phyloP scores from a whole-genome alignment of 2,888 invertebrate genomes.

The Trichacis sp. region DNA sequence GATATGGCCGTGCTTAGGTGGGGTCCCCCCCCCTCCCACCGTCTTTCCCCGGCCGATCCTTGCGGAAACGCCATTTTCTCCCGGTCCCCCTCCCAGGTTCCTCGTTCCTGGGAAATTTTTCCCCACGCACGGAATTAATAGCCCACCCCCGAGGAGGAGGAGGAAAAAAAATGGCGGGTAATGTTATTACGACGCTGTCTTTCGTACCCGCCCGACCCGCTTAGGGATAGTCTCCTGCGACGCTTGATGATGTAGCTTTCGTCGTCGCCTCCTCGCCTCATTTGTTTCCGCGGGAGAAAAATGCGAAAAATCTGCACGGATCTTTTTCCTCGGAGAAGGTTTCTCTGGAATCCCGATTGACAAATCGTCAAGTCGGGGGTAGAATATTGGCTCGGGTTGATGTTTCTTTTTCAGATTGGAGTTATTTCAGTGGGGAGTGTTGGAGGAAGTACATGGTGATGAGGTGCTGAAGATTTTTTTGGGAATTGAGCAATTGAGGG shows the following conservation, averaged over 20 bases:
- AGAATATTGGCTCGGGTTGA: conserved; percentile 22
- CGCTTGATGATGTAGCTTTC: conserved; percentile 4
- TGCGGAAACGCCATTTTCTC: conserved; percentile 27
- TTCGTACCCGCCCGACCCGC: conserved; percentile 55
- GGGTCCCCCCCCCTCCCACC: conserved; percentile 49
- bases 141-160: conserved; percentile 55
- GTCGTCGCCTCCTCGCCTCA: conserved; percentile 21
- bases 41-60: conserved; percentile 22
- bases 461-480: too few relatives aligned
- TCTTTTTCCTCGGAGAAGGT: not conserved
- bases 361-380: not conserved
- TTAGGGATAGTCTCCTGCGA: conserved; percentile 26
- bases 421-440: too few relatives aligned
- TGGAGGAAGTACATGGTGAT: too few relatives aligned
- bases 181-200: conserved; percentile 66
- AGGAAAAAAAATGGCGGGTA: conserved; percentile 60
- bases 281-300: conserved; percentile 24
- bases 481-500: too few relatives aligned
- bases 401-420: too few relatives aligned
- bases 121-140: conserved; percentile 65
- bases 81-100: too few relatives aligned
- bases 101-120: conserved; percentile 42
- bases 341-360: not conserved
- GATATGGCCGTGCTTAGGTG: conserved; percentile 61
- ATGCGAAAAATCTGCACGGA: not conserved